Conservation (phyloP, 2,888 invertebrate genomes). For the Chymomyza procnemis region DNA sequence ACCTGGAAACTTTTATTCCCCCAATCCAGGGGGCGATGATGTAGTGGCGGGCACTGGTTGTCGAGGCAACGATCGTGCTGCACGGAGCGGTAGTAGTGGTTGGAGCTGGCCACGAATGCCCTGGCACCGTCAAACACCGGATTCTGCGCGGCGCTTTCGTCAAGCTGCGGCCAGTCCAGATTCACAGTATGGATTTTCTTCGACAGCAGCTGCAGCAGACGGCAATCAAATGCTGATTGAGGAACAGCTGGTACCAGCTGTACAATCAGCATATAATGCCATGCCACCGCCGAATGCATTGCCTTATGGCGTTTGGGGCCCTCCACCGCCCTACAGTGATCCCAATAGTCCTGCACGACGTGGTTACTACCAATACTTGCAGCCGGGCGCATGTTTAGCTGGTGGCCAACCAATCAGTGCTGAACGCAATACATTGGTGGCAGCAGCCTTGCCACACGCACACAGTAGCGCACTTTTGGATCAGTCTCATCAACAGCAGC, state of each 20-base stretch:
- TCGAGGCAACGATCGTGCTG: constrained; percentile 67
- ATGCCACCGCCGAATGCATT: constrained; percentile 80
- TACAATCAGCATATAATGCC: constrained; percentile 55
- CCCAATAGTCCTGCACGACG: constrained; percentile 85
- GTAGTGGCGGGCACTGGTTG: constrained; percentile 44
- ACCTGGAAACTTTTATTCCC: constrained; percentile 90
- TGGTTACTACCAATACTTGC: constrained; percentile 77
- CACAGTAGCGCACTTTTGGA: not conserved
- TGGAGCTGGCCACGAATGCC: constrained; percentile 87
- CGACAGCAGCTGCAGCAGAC: constrained; percentile 62
- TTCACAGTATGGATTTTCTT: constrained; percentile 89
- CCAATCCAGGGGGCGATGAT: constrained; percentile 85
- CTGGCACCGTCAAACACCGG: constrained; percentile 82
- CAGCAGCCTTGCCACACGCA: constrained; percentile 42
- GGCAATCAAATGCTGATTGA: constrained; percentile 67
- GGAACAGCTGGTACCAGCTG: constrained; percentile 49
- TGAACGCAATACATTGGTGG: constrained; percentile 10
- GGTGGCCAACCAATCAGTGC: constrained; percentile 46
- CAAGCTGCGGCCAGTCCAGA: constrained; percentile 86
- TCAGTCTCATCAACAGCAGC: constrained; percentile 41
- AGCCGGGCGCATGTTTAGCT: constrained; percentile 52
- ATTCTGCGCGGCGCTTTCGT: constrained; percentile 78
- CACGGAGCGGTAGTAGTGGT: constrained; percentile 76
- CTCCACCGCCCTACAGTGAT: constrained; percentile 92
- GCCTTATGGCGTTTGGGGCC: constrained; percentile 87